Percentiles rank a stretch among this genome's conserved stretches.
These are phyloP conservation scores for Incurvaria masculella DNA, from an alignment of 2,888 invertebrate genomes.

Conservation along the genomic window DNA sequence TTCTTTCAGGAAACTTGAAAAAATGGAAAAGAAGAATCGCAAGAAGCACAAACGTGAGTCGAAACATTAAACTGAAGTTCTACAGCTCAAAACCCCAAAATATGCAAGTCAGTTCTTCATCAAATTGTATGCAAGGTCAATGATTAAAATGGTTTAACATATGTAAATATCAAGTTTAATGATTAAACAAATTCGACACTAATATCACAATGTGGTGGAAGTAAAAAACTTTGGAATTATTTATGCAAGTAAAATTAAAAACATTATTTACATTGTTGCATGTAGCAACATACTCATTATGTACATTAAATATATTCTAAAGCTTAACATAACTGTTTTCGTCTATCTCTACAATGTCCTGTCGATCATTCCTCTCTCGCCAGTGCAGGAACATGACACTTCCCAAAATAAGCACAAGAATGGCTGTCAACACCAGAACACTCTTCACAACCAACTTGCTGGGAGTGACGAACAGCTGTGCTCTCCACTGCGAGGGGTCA, in stretches of 20 bases:
- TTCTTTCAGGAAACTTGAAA: constrained; percentile 61
- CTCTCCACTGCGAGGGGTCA: constrained; percentile 80
- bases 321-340: constrained; percentile 41
- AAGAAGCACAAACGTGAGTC: constrained; percentile 39
- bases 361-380: constrained; percentile 68
- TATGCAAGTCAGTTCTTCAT: too few relatives aligned
- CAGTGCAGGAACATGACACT: constrained; percentile 85
- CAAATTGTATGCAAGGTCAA: too few relatives aligned
- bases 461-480: constrained; percentile 91
- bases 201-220: too few relatives aligned
- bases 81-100: too few relatives aligned
- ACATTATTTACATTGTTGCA: too few relatives aligned
- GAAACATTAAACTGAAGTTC: constrained; percentile 26
- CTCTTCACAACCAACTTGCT: constrained; percentile 92
- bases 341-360: constrained; percentile 48
- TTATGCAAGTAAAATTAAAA: too few relatives aligned
- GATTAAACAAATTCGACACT: too few relatives aligned
- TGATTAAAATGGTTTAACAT: too few relatives aligned
- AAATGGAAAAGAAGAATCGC: constrained; percentile 59
- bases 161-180: too few relatives aligned
- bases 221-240: too few relatives aligned
- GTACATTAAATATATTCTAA: constrained; percentile 21
- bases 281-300: too few relatives aligned
- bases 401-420: constrained; percentile 80
- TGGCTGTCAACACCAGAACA: constrained; percentile 81